A percentile compares a stretch with the other conserved stretches of the same genome.
Evolutionary conservation across 2,113 vertebrate genomes (phyloP).

Genomic region (Upupa epops): DNA sequence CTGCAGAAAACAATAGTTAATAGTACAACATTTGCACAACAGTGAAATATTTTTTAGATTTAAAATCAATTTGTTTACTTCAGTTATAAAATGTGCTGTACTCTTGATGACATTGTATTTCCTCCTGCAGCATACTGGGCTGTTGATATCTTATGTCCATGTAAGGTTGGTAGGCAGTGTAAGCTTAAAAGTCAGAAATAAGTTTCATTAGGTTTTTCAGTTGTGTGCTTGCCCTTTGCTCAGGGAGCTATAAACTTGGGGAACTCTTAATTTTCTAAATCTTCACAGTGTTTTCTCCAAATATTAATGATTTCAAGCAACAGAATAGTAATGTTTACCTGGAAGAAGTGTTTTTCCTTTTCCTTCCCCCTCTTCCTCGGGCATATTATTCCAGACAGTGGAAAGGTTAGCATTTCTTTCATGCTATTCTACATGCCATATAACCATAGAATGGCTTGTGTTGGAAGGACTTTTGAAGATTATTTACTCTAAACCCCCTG

Average conservation of each 20-base stretch:
- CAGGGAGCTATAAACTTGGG: background rate
- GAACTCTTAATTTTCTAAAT: background rate
- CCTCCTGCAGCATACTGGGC: background rate
- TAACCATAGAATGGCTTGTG: background rate
- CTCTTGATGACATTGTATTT: background rate
- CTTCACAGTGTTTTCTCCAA: background rate
- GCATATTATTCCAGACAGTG: background rate
- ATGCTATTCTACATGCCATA: background rate
- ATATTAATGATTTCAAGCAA: background rate
- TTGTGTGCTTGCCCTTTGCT: background rate
- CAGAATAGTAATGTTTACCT: background rate
- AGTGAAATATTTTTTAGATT: background rate
- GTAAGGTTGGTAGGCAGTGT: background rate
- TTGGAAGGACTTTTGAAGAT: background rate
- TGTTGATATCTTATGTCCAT: background rate
- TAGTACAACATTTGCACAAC: background rate
- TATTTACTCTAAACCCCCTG: background rate
- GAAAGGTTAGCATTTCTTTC: background rate
- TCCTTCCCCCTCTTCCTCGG: background rate
- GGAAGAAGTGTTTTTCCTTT: background rate
- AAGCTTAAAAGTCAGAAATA: background rate
- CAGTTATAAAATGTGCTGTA: background rate
- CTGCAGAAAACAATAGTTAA: conserved; percentile 3
- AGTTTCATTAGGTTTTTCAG: background rate
- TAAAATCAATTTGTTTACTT: background rate